Evolutionary conservation across 2,113 vertebrate genomes (phyloP).

Genomic region (Shinisaurus crocodilurus): DNA sequence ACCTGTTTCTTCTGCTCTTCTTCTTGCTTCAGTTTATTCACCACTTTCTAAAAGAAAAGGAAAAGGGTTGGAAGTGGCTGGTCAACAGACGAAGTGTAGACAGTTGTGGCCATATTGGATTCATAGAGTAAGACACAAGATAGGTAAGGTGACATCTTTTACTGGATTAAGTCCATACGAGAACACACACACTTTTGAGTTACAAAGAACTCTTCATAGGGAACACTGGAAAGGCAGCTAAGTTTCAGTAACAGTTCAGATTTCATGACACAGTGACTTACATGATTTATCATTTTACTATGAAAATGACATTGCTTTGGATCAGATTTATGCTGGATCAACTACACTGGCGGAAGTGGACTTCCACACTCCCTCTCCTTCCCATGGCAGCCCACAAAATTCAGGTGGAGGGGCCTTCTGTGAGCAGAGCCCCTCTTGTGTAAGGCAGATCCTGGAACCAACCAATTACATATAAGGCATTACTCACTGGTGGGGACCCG

Average conservation of each 20-base stretch:
- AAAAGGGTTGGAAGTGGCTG: neutral
- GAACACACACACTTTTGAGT: neutral
- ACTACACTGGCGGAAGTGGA: too few relatives aligned
- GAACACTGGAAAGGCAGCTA: neutral
- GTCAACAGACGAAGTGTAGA: fast-evolving
- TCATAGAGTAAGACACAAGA: neutral
- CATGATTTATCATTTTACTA: neutral
- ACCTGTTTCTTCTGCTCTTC: constrained; percentile 59
- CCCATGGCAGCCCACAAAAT: too few relatives aligned
- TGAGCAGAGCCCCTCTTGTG: too few relatives aligned
- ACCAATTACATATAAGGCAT: neutral
- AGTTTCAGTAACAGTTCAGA: neutral
- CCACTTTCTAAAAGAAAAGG: constrained; percentile 52
- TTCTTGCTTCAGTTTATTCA: constrained; percentile 61
- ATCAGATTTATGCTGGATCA: neutral
- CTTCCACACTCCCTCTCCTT: too few relatives aligned
- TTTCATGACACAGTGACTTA: neutral
- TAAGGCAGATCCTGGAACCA: neutral
- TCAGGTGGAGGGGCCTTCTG: too few relatives aligned
- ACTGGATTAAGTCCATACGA: neutral
- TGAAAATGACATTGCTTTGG: neutral
- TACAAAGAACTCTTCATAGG: neutral
- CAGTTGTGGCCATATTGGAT: neutral
- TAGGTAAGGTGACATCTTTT: neutral
- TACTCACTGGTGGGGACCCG: neutral